phyloP scores from a whole-genome alignment of 2,888 invertebrate species.

The Creontiades dilutus region DNA sequence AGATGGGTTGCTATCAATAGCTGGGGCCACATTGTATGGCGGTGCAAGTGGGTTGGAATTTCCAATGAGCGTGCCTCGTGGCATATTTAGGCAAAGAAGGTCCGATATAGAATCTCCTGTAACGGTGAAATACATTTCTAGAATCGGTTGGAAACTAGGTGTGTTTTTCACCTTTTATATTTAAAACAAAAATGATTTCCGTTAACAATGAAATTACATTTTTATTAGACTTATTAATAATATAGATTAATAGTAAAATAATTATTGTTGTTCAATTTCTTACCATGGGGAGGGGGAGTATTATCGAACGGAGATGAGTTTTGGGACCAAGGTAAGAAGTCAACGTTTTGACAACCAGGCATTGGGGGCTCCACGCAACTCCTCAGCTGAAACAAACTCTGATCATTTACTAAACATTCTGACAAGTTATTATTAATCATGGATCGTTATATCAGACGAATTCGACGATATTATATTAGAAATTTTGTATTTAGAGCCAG shows the following conservation, averaged over 20 bases:
- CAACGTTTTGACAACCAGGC: slow-evolving; percentile 69
- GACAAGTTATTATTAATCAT: not conserved
- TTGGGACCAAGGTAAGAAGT: slow-evolving; percentile 73
- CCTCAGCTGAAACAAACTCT: slow-evolving; percentile 41
- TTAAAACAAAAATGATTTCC: not conserved
- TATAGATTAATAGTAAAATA: too few species aligned
- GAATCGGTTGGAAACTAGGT: not conserved
- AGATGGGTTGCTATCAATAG: slow-evolving; percentile 66
- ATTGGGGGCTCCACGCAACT: slow-evolving; percentile 56
- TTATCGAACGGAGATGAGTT: slow-evolving; percentile 73
- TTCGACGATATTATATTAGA: not conserved
- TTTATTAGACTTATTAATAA: too few species aligned
- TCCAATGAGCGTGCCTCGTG: slow-evolving; percentile 73
- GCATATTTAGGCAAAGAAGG: slow-evolving; percentile 73
- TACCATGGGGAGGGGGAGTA: slow-evolving; percentile 74
- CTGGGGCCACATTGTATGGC: slow-evolving; percentile 65
- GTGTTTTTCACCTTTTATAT: not conserved
- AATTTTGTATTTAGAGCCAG: not conserved
- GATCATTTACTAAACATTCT: not conserved
- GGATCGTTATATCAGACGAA: not conserved
- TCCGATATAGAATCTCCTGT: slow-evolving; percentile 71
- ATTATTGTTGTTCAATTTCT: not conserved
- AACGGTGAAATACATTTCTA: not conserved
- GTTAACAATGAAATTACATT: too few species aligned
- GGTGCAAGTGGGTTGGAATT: slow-evolving; percentile 71